A percentile compares a stretch with the other conserved stretches of the same genome.
Evolutionary conservation across 1,140 invertebrate species (phyloP).

Genomic region (Micrasema minimum): DNA sequence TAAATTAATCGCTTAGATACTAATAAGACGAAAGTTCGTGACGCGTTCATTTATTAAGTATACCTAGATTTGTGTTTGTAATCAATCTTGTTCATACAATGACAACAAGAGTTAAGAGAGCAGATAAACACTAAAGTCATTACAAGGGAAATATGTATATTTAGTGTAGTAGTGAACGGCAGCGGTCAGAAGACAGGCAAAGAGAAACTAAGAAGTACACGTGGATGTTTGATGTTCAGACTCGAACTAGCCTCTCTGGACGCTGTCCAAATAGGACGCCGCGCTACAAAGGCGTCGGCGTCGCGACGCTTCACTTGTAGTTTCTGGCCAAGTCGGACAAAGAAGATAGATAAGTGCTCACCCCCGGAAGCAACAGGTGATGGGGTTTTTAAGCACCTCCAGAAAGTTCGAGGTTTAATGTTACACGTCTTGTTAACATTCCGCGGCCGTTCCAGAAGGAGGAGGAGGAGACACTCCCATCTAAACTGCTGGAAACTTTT

Average conservation of each 20-base stretch:
- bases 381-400: constrained; percentile 14
- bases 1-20: too few relatives aligned
- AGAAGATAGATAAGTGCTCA: background rate
- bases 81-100: too few relatives aligned
- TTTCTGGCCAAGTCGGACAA: constrained; percentile 6
- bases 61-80: too few relatives aligned
- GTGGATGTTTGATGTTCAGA: constrained; percentile 6
- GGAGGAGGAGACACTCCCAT: constrained; percentile 4
- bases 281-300: background rate
- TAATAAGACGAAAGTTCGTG: too few relatives aligned
- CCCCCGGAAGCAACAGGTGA: constrained; percentile 17
- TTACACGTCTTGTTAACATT: constrained; percentile 20
- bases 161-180: background rate
- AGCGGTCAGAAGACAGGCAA: constrained; percentile 7
- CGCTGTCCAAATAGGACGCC: background rate
- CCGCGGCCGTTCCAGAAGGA: constrained; percentile 14
- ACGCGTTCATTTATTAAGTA: too few relatives aligned
- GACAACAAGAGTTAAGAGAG: too few relatives aligned
- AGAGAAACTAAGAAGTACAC: background rate
- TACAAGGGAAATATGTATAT: constrained; percentile 2
- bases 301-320: background rate
- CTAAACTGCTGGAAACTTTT: constrained; percentile 22
- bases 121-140: constrained; percentile 3
- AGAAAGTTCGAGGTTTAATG: constrained; percentile 19
- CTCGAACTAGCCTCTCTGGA: background rate